A percentile compares a stretch with the other conserved stretches of the same genome.
These are phyloP conservation scores for Diachrysia chrysitis DNA, from an alignment of 2,888 invertebrate species.

Conservation along the genomic window DNA sequence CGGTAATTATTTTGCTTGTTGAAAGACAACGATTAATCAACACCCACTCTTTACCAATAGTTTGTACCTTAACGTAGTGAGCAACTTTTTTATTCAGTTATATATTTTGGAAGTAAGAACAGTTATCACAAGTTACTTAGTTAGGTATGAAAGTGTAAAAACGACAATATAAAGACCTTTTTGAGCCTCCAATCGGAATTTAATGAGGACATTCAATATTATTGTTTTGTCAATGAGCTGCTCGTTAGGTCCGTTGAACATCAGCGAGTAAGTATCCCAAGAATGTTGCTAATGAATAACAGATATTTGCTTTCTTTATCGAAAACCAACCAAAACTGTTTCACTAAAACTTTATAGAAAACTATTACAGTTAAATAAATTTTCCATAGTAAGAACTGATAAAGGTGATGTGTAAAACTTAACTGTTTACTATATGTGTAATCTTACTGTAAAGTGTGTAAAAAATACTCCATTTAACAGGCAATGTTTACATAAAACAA, in stretches of 20 bases:
- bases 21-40: conserved; percentile 27
- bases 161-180: conserved; percentile 23
- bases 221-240: conserved; percentile 42
- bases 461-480: conserved; percentile 26
- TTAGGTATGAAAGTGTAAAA: conserved; percentile 1
- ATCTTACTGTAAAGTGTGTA: conserved; percentile 13
- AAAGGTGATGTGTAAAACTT: neutral
- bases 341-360: neutral
- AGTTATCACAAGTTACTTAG: conserved; percentile 3
- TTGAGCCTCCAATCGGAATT: conserved; percentile 30
- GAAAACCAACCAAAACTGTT: conserved; percentile 8
- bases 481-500: conserved; percentile 49
- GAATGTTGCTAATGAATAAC: conserved; percentile 1
- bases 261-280: neutral
- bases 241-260: conserved; percentile 23
- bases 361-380: neutral
- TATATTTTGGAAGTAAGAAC: neutral
- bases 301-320: conserved; percentile 3
- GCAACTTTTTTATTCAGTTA: neutral
- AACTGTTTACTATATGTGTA: neutral
- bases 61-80: neutral
- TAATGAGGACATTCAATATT: conserved; percentile 42
- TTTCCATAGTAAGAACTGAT: neutral
- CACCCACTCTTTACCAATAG: conserved; percentile 24
- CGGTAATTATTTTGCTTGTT: conserved; percentile 4